Evolutionary conservation across 2,113 vertebrate genomes (phyloP).

Genomic region (Tauraco erythrolophus): DNA sequence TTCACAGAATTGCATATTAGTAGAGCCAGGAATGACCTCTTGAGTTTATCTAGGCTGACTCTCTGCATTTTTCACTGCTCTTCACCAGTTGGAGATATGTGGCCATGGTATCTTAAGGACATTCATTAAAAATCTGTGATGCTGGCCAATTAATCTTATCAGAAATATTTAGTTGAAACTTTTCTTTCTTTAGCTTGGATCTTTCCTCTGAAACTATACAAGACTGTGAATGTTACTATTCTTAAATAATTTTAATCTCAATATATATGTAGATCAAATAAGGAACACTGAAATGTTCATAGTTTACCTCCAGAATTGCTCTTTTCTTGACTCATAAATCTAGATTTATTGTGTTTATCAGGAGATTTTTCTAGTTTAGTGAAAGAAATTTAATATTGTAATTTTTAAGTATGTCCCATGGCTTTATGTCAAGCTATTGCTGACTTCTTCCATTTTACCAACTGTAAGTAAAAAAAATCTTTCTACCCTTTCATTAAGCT

Average conservation of each 20-base stretch:
- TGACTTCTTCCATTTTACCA: background rate
- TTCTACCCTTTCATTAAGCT: constrained; percentile 17
- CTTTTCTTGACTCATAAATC: background rate
- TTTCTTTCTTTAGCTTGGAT: background rate
- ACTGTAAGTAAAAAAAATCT: background rate
- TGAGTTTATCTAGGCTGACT: background rate
- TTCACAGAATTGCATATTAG: background rate
- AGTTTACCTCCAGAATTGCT: background rate
- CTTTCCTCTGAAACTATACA: background rate
- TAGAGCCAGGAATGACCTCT: background rate
- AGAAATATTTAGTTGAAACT: background rate
- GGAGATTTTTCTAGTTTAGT: background rate
- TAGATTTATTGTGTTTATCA: background rate
- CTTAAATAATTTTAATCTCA: background rate
- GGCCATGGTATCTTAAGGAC: background rate
- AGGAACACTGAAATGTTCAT: no score
- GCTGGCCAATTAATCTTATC: background rate
- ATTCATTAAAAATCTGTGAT: background rate
- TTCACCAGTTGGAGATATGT: background rate
- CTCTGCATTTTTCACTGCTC: background rate
- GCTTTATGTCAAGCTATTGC: background rate
- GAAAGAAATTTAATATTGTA: constrained; percentile 18
- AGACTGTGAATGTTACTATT: background rate
- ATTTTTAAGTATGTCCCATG: background rate
- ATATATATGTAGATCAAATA: background rate